These are phyloP conservation scores for Dipodomys stephensi DNA, from an alignment of 2,113 vertebrate genomes.

Conservation along the genomic window DNA sequence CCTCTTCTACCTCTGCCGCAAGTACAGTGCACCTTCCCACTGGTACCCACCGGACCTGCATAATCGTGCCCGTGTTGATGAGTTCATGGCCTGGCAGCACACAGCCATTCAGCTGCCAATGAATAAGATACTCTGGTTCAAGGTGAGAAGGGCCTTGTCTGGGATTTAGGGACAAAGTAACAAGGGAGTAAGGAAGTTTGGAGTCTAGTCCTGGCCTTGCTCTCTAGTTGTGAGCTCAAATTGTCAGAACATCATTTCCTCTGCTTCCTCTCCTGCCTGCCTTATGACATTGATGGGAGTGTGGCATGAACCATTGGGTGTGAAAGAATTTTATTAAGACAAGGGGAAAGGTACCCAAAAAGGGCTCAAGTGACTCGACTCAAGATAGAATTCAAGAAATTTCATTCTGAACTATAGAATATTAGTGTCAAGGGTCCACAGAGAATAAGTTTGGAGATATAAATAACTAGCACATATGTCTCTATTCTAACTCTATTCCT, in stretches of 20 bases:
- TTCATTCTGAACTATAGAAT: neutral
- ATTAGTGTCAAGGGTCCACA: neutral
- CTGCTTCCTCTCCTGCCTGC: neutral
- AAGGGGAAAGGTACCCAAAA: neutral
- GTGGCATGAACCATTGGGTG: neutral
- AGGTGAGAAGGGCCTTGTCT: conserved; percentile 77
- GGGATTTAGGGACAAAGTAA: neutral
- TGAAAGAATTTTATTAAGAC: neutral
- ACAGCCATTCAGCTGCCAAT: conserved; percentile 85
- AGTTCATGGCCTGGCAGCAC: conserved; percentile 93
- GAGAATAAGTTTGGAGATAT: neutral
- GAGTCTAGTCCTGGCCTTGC: neutral
- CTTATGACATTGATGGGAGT: neutral
- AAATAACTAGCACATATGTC: neutral
- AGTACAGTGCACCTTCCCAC: conserved; percentile 84
- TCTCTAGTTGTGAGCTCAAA: neutral
- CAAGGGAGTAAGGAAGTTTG: neutral
- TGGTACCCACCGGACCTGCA: conserved; percentile 92
- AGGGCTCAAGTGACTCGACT: neutral
- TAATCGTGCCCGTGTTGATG: conserved; percentile 86
- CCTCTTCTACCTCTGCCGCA: conserved; percentile 85
- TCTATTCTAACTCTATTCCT: neutral
- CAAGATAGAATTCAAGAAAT: neutral
- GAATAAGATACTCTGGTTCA: conserved; percentile 85
- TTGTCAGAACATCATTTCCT: neutral